A percentile compares a stretch with the other conserved stretches of the same genome.
Conservation (phyloP, 1,140 invertebrate genomes). For the Drosophila nasuta region DNA sequence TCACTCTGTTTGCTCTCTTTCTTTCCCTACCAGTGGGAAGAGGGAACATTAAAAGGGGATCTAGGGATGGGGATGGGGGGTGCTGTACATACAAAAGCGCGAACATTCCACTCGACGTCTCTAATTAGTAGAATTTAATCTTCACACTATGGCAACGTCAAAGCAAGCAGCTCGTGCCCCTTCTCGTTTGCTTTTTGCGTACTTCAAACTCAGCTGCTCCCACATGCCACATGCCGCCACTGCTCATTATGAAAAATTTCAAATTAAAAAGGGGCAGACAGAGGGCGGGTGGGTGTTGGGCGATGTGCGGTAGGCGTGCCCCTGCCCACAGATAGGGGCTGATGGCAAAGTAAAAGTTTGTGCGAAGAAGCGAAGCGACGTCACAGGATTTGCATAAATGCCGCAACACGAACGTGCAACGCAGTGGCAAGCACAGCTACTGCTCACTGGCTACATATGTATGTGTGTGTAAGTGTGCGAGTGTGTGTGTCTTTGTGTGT, state of each 20-base stretch:
- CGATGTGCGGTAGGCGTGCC: background rate
- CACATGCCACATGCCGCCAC: conserved; percentile 16
- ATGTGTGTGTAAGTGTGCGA: conserved; percentile 32
- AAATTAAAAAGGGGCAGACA: conserved; percentile 74
- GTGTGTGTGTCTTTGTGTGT: conserved; percentile 46
- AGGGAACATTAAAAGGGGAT: background rate
- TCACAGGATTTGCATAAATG: conserved; percentile 78
- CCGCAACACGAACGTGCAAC: conserved; percentile 55
- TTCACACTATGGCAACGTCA: conserved; percentile 82
- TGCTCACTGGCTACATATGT: conserved; percentile 1
- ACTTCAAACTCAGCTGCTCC: background rate
- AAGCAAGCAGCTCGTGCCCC: conserved; percentile 33
- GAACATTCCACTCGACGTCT: conserved; percentile 82
- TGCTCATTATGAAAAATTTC: conserved; percentile 83
- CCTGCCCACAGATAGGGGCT: background rate
- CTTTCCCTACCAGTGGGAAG: conserved; percentile 1
- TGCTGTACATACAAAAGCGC: conserved; percentile 60
- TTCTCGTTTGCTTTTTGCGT: background rate
- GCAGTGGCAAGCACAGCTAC: conserved; percentile 11
- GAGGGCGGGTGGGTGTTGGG: background rate
- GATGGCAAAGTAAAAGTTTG: conserved; percentile 73
- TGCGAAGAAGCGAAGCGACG: conserved; percentile 62
- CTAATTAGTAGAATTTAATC: conserved; percentile 84
- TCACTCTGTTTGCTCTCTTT: background rate
- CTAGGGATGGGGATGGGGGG: background rate